Base-by-base conservation (phyloP, 1,140 invertebrate genomes). In the Drosophila ohnishii region DNA sequence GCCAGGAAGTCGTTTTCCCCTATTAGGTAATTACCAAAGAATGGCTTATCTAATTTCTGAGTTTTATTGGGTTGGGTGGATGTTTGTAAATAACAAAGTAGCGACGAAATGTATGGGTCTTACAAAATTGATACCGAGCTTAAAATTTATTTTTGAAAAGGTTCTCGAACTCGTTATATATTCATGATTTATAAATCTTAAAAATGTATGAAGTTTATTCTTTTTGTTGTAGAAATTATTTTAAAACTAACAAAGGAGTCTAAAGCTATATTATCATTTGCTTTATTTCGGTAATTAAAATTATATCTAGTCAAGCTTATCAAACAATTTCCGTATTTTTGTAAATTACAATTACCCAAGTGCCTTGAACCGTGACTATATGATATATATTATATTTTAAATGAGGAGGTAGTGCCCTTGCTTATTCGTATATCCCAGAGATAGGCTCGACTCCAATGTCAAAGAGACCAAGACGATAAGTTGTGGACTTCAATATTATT, bases 401-500 rank as follows among this genome's bases (percentile, higher is more conserved):
- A 28, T 16, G n/a, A 37, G 14, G 6, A 9, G n/a, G 1, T 5
- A 14, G 4, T 13, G 32, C 39, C 50, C 60, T 39, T 62, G 16
- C 51, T 28, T n/a, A 30, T 25, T 5, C n/a, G 1, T 30, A n/a
- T 62, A 57, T 42, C 60, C 25, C n/a, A 59, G 13, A 14, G 37
- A 60, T 63, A 63, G 53, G 4, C 13, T 60, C 7, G 37, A 6
- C 14, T 60, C 25, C 35, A 39, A 42, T 42, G 56, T 34, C 28
- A 13, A 63, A 42, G 13, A 42, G n/a, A 22, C 50, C 35, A 32
- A 32, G 2, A 25, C 30, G 64, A 67, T 67, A 67, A 48, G 44
- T 64, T 40, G 3, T 14, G 64, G 45, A 64, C 45, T 51, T 64
- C 34, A 64, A 67, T 30, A 51, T 16, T 47, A 51, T 75, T 34